These are phyloP conservation scores for Drosophila equinoxialis DNA, from an alignment of 1,140 invertebrate species.

Conservation along the genomic window DNA sequence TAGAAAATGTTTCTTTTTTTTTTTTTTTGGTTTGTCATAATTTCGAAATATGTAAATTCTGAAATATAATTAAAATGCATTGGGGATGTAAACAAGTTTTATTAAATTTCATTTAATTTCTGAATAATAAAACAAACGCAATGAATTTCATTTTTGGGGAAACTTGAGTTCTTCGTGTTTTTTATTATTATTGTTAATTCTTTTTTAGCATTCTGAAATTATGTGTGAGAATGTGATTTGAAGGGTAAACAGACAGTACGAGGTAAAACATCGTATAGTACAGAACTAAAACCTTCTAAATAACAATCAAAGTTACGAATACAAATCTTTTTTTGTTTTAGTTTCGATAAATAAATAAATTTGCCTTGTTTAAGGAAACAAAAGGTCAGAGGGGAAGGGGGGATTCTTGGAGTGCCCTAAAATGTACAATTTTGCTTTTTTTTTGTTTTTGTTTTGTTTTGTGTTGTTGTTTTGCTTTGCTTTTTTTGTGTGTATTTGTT, in stretches of 20 bases:
- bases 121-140: not conserved
- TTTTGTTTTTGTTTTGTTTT: not conserved
- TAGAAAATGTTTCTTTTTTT: no score
- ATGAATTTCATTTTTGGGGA: not conserved
- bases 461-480: not conserved
- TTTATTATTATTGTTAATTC: conserved; percentile 8
- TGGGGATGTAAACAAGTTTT: no score
- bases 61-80: no score
- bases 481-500: not conserved
- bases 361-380: conserved; percentile 54
- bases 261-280: not conserved
- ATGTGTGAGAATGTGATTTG: conserved; percentile 1
- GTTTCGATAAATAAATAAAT: conserved; percentile 63
- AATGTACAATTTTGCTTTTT: conserved; percentile 9
- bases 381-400: conserved; percentile 28
- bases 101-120: no score
- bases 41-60: no score
- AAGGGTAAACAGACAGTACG: conserved; percentile 7
- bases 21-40: no score
- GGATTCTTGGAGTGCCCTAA: conserved; percentile 1
- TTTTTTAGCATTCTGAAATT: not conserved
- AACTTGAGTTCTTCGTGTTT: not conserved
- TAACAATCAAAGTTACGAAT: conserved; percentile 14
- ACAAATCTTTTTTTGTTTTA: not conserved
- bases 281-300: conserved; percentile 1